Percentiles rank a stretch among this genome's conserved stretches.
These are phyloP conservation scores for Agrochola lychnidis DNA, from an alignment of 2,888 invertebrate species.

Conservation along the genomic window DNA sequence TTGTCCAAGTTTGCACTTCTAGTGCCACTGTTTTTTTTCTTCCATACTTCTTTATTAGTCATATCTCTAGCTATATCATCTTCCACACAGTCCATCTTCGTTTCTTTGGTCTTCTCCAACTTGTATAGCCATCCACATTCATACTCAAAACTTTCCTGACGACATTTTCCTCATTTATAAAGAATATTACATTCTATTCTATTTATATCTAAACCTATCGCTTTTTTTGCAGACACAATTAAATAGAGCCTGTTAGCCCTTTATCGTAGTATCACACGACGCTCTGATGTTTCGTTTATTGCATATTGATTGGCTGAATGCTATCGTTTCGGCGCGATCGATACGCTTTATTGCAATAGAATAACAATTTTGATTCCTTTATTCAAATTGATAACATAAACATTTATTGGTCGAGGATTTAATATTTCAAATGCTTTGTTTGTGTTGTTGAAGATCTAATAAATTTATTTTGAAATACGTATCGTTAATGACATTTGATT, in stretches of 20 bases:
- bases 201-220: not conserved
- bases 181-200: too few species aligned
- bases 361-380: conserved; percentile 31
- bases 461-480: not conserved
- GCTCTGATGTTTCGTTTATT: conserved; percentile 52
- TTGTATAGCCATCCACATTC: too few species aligned
- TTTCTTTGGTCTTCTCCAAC: too few species aligned
- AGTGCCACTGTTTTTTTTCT: too few species aligned
- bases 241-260: conserved; percentile 15
- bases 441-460: not conserved
- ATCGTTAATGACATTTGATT: not conserved
- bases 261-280: conserved; percentile 52
- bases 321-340: conserved; percentile 50
- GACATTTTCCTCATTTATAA: too few species aligned
- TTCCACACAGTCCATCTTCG: too few species aligned
- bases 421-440: not conserved
- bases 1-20: too few species aligned
- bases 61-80: too few species aligned
- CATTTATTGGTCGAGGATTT: conserved; percentile 7
- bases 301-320: conserved; percentile 54
- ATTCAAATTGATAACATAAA: conserved; percentile 16
- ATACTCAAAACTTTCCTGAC: too few species aligned
- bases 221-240: conserved; percentile 14
- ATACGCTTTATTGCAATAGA: conserved; percentile 49
- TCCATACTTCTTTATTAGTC: too few species aligned